These are phyloP conservation scores for Caenorhabditis sp. DNA, from an alignment of 2,888 invertebrate species.

Conservation along the genomic window DNA sequence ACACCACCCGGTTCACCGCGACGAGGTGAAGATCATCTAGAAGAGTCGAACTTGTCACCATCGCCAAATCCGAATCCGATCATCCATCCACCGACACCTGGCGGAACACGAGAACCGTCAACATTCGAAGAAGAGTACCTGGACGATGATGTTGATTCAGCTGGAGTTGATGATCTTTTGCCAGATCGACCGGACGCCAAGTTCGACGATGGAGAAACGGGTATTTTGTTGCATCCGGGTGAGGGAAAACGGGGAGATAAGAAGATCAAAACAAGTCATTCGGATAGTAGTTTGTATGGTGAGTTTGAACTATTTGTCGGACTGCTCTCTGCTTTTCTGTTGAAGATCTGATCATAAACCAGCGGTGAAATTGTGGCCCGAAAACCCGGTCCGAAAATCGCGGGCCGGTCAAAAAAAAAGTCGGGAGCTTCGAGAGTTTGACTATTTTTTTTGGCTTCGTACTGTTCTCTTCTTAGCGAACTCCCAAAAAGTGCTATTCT, in stretches of 20 bases:
- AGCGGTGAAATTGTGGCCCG: too few relatives aligned
- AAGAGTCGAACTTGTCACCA: slow-evolving; percentile 9
- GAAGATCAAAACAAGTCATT: slow-evolving; percentile 51
- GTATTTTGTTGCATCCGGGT: background rate
- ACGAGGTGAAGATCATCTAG: background rate
- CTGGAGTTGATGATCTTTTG: slow-evolving; percentile 5
- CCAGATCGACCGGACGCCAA: slow-evolving; percentile 31
- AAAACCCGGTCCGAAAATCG: too few relatives aligned
- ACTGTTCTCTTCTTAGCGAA: too few relatives aligned
- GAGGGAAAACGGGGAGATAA: background rate
- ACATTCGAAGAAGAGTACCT: slow-evolving; percentile 25
- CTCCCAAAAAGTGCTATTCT: too few relatives aligned
- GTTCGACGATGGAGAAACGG: slow-evolving; percentile 17
- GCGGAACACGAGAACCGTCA: slow-evolving; percentile 45
- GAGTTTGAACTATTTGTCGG: background rate
- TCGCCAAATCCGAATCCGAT: slow-evolving; percentile 25
- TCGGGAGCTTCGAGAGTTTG: too few relatives aligned
- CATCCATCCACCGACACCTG: slow-evolving; percentile 56
- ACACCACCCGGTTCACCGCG: slow-evolving; percentile 48
- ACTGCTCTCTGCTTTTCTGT: background rate
- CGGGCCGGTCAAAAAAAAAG: too few relatives aligned
- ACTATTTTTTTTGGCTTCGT: too few relatives aligned
- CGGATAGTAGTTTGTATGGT: slow-evolving; percentile 55
- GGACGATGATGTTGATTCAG: slow-evolving; percentile 5
- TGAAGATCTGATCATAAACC: background rate